A percentile compares a stretch with the other conserved stretches of the same genome.
These are phyloP conservation scores for Equus przewalskii DNA, from an alignment of 2,113 vertebrate genomes.

Conservation along the genomic window DNA sequence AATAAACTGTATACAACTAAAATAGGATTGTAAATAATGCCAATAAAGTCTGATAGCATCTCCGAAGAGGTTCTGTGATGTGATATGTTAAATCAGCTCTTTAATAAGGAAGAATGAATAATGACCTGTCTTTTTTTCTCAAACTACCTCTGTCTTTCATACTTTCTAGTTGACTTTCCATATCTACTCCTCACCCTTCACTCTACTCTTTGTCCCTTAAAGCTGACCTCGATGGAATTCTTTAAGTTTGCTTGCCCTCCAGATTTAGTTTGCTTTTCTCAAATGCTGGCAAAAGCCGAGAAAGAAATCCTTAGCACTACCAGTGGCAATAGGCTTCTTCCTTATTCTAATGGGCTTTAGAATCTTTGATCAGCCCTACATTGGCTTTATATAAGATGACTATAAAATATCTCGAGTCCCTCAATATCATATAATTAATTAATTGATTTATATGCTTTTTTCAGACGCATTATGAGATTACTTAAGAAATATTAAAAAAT, in stretches of 20 bases:
- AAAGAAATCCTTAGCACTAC: background rate
- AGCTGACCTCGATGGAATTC: background rate
- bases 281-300: background rate
- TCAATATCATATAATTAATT: background rate
- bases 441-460: background rate
- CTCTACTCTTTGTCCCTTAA: background rate
- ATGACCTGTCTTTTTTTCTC: background rate
- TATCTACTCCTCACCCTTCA: background rate
- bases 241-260: background rate
- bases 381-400: background rate
- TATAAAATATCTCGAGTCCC: background rate
- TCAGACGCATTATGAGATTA: background rate
- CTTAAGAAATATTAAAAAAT: background rate
- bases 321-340: background rate
- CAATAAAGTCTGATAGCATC: background rate
- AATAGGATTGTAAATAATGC: background rate
- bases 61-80: background rate
- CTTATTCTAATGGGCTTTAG: background rate
- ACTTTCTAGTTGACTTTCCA: background rate
- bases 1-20: background rate
- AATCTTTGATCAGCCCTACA: background rate
- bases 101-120: background rate
- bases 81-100: background rate
- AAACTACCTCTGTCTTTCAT: background rate
- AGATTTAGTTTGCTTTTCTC: background rate